Percentiles rank a stretch among this genome's conserved stretches.
Conservation (phyloP, 1,140 invertebrate genomes). For the Aethina tumida region DNA sequence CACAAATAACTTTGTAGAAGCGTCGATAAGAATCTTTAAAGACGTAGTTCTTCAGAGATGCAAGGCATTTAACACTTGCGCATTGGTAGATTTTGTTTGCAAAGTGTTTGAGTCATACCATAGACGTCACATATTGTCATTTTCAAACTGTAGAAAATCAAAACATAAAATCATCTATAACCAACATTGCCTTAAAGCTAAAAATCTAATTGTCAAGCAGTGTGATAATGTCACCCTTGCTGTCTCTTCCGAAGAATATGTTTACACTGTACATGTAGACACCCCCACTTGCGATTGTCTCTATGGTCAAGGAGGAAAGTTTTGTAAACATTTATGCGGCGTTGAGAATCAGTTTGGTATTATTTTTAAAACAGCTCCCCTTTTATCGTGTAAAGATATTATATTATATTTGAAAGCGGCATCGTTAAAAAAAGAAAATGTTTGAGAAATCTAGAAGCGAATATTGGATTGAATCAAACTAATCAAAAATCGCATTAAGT, state of each 20-base stretch:
- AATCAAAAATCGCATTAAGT: no score
- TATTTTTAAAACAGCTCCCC: constrained; percentile 3
- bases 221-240: constrained; percentile 2
- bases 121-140: constrained; percentile 2
- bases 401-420: no score
- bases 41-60: constrained; percentile 9
- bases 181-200: constrained; percentile 2
- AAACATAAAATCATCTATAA: constrained; percentile 6
- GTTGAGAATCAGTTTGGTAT: constrained; percentile 9
- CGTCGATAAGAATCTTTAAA: constrained; percentile 12
- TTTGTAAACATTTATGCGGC: constrained; percentile 11
- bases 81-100: constrained; percentile 5
- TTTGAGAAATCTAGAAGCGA: no score
- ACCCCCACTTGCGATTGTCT: constrained; percentile 11
- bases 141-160: constrained; percentile 7
- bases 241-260: constrained; percentile 4
- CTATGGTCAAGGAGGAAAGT: constrained; percentile 7
- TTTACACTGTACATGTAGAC: constrained; percentile 6
- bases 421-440: no score
- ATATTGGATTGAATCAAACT: no score
- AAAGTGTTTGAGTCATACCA: constrained; percentile 12
- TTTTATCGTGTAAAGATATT: constrained; percentile 9
- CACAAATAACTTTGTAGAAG: constrained; percentile 12
- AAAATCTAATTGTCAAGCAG: constrained; percentile 1
- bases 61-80: constrained; percentile 11